A percentile compares a stretch with the other conserved stretches of the same genome.
Evolutionary conservation across 2,113 vertebrate species (phyloP).

Genomic region (Oncorhynchus gorbuscha): DNA sequence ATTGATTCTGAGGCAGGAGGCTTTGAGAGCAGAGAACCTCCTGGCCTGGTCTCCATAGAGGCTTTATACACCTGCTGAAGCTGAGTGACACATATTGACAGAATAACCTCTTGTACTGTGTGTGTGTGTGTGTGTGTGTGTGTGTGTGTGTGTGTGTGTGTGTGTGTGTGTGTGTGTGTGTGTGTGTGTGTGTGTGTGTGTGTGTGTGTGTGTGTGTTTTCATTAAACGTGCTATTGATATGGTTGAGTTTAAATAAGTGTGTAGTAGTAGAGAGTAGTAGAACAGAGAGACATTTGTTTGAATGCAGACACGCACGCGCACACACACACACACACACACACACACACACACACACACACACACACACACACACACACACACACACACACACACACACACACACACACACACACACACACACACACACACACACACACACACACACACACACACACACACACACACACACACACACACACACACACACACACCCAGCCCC

Average conservation of each 20-base stretch:
- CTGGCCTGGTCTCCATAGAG: conserved; percentile 37
- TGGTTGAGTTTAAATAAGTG: not conserved
- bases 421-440: too few species aligned
- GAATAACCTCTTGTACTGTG: conserved; percentile 51
- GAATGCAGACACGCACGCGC: not conserved
- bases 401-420: too few species aligned
- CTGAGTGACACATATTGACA: conserved; percentile 52
- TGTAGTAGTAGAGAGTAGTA: not conserved
- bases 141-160: too few species aligned
- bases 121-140: too few species aligned
- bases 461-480: not conserved
- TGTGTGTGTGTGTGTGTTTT: conserved; percentile 11
- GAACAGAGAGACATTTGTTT: not conserved
- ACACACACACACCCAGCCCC: not conserved
- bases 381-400: too few species aligned
- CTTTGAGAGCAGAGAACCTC: conserved; percentile 55
- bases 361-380: too few species aligned
- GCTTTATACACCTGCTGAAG: conserved; percentile 58
- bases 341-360: too few species aligned
- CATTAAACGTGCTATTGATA: not conserved
- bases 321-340: too few species aligned
- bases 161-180: conserved; percentile 8
- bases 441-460: too few species aligned
- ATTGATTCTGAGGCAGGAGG: conserved; percentile 69
- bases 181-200: not conserved